Evolutionary conservation across 2,888 invertebrate genomes (phyloP), one percentile per base, ranked within the genome.

Genomic region (Epistrophe grossulariae): DNA sequence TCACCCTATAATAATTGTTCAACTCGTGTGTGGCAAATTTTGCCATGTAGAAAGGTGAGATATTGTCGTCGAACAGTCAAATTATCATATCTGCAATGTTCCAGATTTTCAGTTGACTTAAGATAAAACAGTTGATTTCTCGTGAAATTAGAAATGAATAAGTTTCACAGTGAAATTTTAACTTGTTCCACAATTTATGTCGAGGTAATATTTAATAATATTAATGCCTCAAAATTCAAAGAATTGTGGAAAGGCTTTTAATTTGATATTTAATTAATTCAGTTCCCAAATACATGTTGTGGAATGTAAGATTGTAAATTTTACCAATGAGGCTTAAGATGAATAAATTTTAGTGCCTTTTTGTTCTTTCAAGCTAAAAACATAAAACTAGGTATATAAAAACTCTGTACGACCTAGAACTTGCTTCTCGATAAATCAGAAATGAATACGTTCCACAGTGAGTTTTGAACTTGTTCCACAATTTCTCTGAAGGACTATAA

Each of bases 1-100:
- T 71, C 84, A 48, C 45, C 71, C 66, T 76, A 76, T 84, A 80
- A 84, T 84, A 80, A 84, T 84, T 80, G 80, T 80, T 84, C 45
- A 57, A 62, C 76, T 50, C 71, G 28, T 76, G 50, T 70, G 64
- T 68, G 60, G 68, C 13, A 66, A 40, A 31, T 57, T n/a, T 52
- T 73, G 9, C 28, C 38, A 62, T 76, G 64, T 13, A 55, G 24
- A 24, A 60, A 50, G 43, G 74, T 45, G 45, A 59, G 38, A 59
- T 74, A 52, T 68, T 35, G 40, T 43, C 24, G 38, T 62, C 19
- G 1, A 28, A 62, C 62, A 62, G 35, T 62, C 15, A 24, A 62
- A 40, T 24, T 9, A 2, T 5, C 13, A 43, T 62, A 62, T 62
- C 15, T 62, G 62, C 4, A 24, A 17, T 48, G 17, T 48, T 17